Base-by-base conservation (phyloP, 2,797 vertebrate species). In the Sebastes baramenuke region DNA sequence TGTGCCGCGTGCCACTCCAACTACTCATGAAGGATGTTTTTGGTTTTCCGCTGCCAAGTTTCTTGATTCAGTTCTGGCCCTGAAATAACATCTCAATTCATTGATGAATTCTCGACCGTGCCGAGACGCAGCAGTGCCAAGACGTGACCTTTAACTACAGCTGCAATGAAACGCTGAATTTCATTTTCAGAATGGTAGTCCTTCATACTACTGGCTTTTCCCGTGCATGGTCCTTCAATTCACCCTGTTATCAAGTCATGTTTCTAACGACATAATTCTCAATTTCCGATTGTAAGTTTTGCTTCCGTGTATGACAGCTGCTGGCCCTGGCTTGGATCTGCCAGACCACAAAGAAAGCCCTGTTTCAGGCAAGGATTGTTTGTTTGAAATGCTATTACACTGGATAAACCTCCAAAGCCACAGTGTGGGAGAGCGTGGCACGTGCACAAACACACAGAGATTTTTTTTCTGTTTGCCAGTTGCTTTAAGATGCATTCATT, bases 351-450 rank as follows among this genome's bases (percentile, higher is more conserved):
- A 88, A 87, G 85, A 80, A 58, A 62, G 70, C 77, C 83, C 77
- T 80, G 83, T 87, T 92, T 83, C 84, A 86, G 68, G 71, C 80
- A 65, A 81, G 77, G 62, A 9, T 72, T 88, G 86, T 91, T 93
- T 90, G 92, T 94, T 87, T 89, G 82, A 88, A 92, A 89, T 80
- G 83, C 79, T 84, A 83, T 91, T 89, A 88, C 72, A 75, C 72
- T 85, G 86, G 68, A 89, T 89, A 92, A 90, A 83, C 85, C 82
- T 83, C 77, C 64, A 85, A 87, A 90, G 76, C 85, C 88, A 81
- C 72, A 83, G 49, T 55, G 78, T 78, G 75, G 54, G 67, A 78
- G 71, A 85, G 72, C 34, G 25, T 20, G 72, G 79, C 71, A 72
- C 20, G 14, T 30, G 42, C 60, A 34, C 71, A 71, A 62, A 54